Conservation (phyloP, 2,113 vertebrate genomes). For the Paramisgurnus dabryanus region DNA sequence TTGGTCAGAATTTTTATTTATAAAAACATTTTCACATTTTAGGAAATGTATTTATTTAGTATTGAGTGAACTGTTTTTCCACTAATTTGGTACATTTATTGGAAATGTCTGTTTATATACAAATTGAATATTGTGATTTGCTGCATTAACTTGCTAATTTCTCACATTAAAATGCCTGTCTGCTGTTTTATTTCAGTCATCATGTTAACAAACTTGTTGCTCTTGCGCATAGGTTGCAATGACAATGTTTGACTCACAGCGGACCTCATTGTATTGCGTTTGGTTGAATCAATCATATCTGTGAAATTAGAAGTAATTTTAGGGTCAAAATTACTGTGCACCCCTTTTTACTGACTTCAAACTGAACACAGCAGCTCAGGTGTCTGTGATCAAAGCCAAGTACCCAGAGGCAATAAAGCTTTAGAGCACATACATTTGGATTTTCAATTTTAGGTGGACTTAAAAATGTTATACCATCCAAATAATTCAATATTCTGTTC, state of each 20-base stretch:
- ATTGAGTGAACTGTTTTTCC: no score
- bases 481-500: not conserved
- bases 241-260: not conserved
- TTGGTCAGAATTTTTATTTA: not conserved
- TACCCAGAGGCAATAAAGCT: not conserved
- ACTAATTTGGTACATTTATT: no score
- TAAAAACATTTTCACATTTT: not conserved
- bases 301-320: not conserved
- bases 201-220: conserved; percentile 8
- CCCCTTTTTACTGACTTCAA: conserved; percentile 14
- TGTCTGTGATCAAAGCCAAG: conserved; percentile 1
- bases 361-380: not conserved
- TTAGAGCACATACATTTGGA: not conserved
- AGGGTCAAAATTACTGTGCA: not conserved
- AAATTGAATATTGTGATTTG: not conserved
- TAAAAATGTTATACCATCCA: not conserved
- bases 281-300: conserved; percentile 4
- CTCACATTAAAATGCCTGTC: not conserved
- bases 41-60: no score
- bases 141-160: not conserved
- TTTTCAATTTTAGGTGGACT: not conserved
- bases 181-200: not conserved
- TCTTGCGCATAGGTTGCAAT: not conserved
- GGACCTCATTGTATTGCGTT: conserved; percentile 4
- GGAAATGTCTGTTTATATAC: not conserved